Base-by-base conservation (phyloP, 1,140 invertebrate species). In the Chelonus insularis region DNA sequence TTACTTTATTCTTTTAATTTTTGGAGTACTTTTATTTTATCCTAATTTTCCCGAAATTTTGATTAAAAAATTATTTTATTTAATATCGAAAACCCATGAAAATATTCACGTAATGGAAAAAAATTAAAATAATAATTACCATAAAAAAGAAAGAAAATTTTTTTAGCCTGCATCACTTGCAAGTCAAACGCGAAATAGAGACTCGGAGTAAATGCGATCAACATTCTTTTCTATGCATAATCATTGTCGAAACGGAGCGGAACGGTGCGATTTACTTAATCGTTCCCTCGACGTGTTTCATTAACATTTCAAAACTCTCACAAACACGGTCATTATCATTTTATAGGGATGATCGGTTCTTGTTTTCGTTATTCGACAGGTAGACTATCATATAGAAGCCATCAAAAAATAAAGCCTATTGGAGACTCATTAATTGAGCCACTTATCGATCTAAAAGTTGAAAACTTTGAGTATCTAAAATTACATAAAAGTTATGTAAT, bases 251-350 rank as follows among this genome's bases (percentile, higher is more conserved):
- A 60, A 60, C 50, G 36, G 50, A 43, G 37, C 50, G 37, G 37
- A 60, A 60, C 57, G 47, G 16, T 54, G 34, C 57, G 57, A 64
- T 64, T 64, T 60, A 60, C 62, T 47, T 64, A 64, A 64, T 60
- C 57, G 57, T 37, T 64, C 57, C 41, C 57, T 55, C 43, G 57
- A 60, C 57, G 41, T 51, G 51, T 64, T 64, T 64, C 57, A 64
- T 64, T 64, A 64, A 64, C 51, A 64, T 64, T 64, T 64, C 51
- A 60, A 64, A 64, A 37, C 47, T 41, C 39, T 59, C 41, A 37
- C 14, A 50, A 63, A 55, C 36, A 54, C 48, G 39, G 57, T 37
- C 37, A 64, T 64, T 60, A 64, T 64, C 41, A 37, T 60, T 59
- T 56, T 36, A 18, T 4, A 6, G 29, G 48, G 52, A 55, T 55